A percentile compares a stretch with the other conserved stretches of the same genome.
These are phyloP conservation scores for Phaetusa simplex DNA, from an alignment of 2,113 vertebrate genomes.

Conservation along the genomic window DNA sequence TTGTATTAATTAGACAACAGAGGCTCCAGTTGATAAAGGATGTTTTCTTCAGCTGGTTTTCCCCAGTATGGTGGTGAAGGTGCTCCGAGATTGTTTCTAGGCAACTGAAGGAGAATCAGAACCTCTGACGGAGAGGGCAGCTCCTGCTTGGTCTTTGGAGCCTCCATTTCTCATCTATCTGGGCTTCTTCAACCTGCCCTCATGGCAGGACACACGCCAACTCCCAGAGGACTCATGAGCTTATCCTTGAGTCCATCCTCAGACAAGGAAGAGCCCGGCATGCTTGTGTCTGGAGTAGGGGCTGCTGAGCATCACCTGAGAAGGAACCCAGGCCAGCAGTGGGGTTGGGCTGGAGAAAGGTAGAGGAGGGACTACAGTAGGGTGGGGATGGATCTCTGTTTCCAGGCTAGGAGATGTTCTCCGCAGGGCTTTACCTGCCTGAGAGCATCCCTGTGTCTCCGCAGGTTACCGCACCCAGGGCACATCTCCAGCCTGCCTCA, in stretches of 20 bases:
- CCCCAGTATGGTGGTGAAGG: background rate
- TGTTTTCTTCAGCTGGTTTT: background rate
- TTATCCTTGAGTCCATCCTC: background rate
- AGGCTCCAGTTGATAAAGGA: background rate
- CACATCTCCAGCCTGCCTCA: constrained; percentile 57
- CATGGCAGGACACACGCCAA: rapidly evolving
- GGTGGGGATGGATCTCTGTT: background rate
- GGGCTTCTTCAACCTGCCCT: background rate
- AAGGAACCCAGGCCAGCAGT: background rate
- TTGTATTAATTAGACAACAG: background rate
- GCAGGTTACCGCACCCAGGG: constrained; percentile 16
- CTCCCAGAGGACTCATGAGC: background rate
- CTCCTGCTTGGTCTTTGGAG: background rate
- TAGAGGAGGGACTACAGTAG: background rate
- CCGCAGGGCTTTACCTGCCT: background rate
- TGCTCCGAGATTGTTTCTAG: background rate
- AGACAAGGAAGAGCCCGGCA: background rate
- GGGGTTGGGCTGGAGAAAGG: background rate
- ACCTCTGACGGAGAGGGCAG: background rate
- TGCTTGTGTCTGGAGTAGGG: background rate
- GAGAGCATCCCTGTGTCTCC: background rate
- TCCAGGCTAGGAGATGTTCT: background rate
- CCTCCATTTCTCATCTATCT: background rate
- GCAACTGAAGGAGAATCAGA: background rate
- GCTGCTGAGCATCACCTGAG: background rate